These are phyloP conservation scores for Diaprepes abbreviatus DNA, from an alignment of 2,888 invertebrate genomes.

Conservation along the genomic window DNA sequence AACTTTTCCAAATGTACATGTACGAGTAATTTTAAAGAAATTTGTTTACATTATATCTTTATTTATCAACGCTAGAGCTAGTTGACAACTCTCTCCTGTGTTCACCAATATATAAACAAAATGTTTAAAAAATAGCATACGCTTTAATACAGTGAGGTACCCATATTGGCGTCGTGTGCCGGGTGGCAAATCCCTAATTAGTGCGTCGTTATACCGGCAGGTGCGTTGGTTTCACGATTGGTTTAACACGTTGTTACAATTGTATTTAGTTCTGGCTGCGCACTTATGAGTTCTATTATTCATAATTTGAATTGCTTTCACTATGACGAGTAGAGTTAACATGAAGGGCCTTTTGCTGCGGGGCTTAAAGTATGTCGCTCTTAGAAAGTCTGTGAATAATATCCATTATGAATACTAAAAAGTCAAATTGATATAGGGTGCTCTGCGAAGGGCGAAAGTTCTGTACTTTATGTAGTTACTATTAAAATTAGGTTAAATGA, in stretches of 20 bases:
- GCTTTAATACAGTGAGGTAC: conserved; percentile 2
- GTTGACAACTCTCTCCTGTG: no score
- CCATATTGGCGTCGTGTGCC: conserved; percentile 51
- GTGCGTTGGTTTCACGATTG: conserved; percentile 58
- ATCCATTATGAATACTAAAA: conserved; percentile 31
- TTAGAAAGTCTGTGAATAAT: conserved; percentile 31
- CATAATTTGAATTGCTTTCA: conserved; percentile 23
- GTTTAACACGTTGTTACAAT: conserved; percentile 59
- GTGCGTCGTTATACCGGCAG: conserved; percentile 56
- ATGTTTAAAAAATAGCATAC: not conserved
- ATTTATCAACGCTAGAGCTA: no score
- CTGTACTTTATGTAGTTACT: no score
- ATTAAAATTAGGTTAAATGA: no score
- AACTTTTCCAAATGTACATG: no score
- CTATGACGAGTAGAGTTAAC: conserved; percentile 25
- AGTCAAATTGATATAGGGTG: conserved; percentile 21
- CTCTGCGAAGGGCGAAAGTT: no score
- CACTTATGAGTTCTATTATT: conserved; percentile 43
- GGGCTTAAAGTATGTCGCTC: conserved; percentile 25
- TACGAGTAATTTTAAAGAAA: no score
- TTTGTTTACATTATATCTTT: no score
- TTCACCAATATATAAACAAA: no score
- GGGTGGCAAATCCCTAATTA: conserved; percentile 58
- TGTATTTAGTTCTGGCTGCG: conserved; percentile 50
- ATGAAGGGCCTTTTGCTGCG: conserved; percentile 31